phyloP scores from a whole-genome alignment of 2,888 invertebrate genomes.

The Anoncus sp. region DNA sequence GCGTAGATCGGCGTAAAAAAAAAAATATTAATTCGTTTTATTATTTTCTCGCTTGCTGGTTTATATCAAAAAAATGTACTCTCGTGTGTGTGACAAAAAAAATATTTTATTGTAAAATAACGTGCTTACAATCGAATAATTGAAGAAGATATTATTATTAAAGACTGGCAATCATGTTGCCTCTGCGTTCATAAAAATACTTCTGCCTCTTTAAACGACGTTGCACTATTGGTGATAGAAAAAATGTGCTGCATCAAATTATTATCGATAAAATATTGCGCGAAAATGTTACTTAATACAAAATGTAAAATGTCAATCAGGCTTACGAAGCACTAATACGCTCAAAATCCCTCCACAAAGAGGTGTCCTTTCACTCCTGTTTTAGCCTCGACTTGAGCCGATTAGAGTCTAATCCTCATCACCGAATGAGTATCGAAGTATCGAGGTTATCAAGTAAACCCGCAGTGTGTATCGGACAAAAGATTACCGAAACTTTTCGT shows the following conservation, averaged over 20 bases:
- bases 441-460: background rate
- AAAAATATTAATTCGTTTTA: too few relatives aligned
- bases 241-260: background rate
- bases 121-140: too few relatives aligned
- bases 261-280: background rate
- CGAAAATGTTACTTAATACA: background rate
- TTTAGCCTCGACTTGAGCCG: background rate
- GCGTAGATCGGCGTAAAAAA: too few relatives aligned
- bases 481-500: slow-evolving; percentile 40
- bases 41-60: too few relatives aligned
- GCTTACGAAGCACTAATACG: background rate
- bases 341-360: background rate
- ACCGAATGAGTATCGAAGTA: background rate
- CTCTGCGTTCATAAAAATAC: too few relatives aligned
- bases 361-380: background rate
- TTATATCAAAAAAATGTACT: too few relatives aligned
- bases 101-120: too few relatives aligned
- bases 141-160: too few relatives aligned
- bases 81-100: too few relatives aligned
- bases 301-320: background rate
- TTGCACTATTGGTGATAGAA: too few relatives aligned
- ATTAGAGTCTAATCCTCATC: background rate
- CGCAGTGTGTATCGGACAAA: background rate
- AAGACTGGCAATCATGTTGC: too few relatives aligned
- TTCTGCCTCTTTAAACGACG: background rate